Evolutionary conservation across 2,797 vertebrate species (phyloP).

Genomic region (Sorex maritimensis): DNA sequence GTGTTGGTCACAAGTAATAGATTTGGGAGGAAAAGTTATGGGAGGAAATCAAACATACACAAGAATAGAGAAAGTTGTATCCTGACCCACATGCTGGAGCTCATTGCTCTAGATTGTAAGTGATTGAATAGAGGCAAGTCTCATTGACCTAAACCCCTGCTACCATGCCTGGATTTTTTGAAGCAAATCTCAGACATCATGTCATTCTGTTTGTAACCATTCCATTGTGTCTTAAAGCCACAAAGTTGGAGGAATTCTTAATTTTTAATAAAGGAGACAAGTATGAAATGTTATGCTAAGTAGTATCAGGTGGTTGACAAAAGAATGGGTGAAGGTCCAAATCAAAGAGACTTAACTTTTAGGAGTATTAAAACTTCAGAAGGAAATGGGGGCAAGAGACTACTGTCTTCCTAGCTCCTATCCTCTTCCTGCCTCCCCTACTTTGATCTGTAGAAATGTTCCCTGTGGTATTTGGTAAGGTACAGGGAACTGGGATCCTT

Average conservation of each 20-base stretch:
- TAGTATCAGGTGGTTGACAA: constrained; percentile 33
- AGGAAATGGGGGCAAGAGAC: not conserved
- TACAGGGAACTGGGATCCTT: not conserved
- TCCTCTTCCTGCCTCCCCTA: not conserved
- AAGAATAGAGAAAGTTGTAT: not conserved
- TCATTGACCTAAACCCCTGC: not conserved
- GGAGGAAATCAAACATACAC: not conserved
- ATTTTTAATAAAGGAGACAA: constrained; percentile 17
- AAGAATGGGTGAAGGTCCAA: not conserved
- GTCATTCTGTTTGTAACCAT: constrained; percentile 57
- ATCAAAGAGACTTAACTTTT: not conserved
- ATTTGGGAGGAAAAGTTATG: constrained; percentile 54
- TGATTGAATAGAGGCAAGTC: not conserved
- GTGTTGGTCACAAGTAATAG: constrained; percentile 9
- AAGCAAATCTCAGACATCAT: not conserved
- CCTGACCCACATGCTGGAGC: not conserved
- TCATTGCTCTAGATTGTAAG: not conserved
- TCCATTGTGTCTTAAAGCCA: not conserved
- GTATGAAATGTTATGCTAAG: constrained; percentile 24
- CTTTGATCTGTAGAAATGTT: constrained; percentile 14
- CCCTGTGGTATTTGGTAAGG: not conserved
- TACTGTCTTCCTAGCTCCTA: not conserved
- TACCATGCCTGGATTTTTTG: not conserved
- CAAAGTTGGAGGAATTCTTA: not conserved
- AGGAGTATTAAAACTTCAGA: not conserved